Conservation (phyloP, 1,140 invertebrate species). For the Cataglyphis hispanica region DNA sequence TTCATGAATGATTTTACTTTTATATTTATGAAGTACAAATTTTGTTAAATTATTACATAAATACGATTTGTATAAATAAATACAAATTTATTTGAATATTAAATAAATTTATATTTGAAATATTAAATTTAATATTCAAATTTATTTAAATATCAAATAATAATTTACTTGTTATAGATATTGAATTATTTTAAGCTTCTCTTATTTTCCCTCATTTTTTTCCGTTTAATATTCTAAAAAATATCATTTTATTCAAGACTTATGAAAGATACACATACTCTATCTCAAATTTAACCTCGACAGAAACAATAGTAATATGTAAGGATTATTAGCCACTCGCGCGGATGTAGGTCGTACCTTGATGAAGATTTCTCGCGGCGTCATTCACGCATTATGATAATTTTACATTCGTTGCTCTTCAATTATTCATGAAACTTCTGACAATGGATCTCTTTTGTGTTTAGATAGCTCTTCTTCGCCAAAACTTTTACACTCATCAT, state of each 20-base stretch:
- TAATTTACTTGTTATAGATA: background rate
- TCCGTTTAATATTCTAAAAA: background rate
- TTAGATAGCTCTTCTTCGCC: background rate
- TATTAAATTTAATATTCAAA: too few species aligned
- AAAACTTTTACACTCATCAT: background rate
- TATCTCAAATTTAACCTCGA: constrained; percentile 43
- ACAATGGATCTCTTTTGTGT: background rate
- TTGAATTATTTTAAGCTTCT: constrained; percentile 5
- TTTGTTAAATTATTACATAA: too few species aligned
- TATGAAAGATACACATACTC: background rate
- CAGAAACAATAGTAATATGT: constrained; percentile 27
- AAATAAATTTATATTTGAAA: too few species aligned
- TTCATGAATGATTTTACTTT: background rate
- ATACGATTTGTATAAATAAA: too few species aligned
- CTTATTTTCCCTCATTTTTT: background rate
- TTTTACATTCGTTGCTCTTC: constrained; percentile 18
- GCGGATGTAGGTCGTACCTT: constrained; percentile 47
- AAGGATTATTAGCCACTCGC: constrained; percentile 20
- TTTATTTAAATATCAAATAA: too few species aligned
- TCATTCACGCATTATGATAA: constrained; percentile 62
- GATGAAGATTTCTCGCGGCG: constrained; percentile 55
- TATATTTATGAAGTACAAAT: background rate
- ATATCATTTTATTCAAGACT: background rate
- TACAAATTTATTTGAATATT: too few species aligned
- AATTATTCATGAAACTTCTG: constrained; percentile 51